A percentile compares a stretch with the other conserved stretches of the same genome.
Conservation (phyloP, 2,113 vertebrate genomes). For the Dromiciops gliroides region DNA sequence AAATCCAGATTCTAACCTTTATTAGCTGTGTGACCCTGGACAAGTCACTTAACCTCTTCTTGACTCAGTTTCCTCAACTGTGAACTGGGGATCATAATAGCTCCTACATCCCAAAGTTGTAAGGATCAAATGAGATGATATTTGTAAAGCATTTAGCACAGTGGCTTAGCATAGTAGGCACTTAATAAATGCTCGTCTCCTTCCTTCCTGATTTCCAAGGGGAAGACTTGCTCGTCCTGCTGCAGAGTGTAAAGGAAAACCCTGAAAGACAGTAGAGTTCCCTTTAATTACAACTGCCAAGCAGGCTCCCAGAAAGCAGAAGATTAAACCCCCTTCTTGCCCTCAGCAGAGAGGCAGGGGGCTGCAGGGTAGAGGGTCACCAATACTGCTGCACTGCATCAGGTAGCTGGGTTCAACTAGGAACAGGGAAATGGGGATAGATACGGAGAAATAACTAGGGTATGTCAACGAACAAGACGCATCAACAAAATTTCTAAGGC, state of each 20-base stretch:
- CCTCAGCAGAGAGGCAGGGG: background rate
- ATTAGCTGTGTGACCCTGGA: background rate
- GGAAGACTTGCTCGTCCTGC: background rate
- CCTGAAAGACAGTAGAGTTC: background rate
- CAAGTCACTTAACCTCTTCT: background rate
- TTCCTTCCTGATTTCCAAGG: background rate
- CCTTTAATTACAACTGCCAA: background rate
- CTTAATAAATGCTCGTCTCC: background rate
- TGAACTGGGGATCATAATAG: background rate
- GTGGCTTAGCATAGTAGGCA: background rate
- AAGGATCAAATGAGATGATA: background rate
- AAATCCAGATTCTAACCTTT: background rate
- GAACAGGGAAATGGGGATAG: rapidly evolving
- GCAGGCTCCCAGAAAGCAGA: background rate
- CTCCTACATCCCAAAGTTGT: background rate
- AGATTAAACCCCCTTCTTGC: background rate
- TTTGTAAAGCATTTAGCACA: background rate
- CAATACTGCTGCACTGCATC: rapidly evolving
- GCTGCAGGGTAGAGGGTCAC: background rate
- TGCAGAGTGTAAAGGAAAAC: too few species aligned
- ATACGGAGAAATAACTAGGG: background rate
- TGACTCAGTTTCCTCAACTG: background rate
- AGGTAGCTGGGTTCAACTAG: background rate
- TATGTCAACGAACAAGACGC: background rate
- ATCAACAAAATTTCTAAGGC: background rate